Base-by-base conservation (phyloP, 1,140 invertebrate genomes). In the Drosophila melanogaster region DNA sequence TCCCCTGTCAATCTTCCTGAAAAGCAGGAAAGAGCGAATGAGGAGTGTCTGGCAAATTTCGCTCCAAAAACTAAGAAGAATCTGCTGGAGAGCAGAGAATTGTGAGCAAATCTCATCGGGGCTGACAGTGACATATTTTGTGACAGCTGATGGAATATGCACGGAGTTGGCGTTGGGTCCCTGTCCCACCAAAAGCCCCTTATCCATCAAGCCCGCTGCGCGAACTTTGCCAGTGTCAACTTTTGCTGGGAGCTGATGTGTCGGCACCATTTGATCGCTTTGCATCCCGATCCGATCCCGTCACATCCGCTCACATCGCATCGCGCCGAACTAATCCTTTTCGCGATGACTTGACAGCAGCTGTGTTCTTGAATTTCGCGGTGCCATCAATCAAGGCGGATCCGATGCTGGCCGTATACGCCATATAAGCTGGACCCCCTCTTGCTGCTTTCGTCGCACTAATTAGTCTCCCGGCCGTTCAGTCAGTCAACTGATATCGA, bases 331-430 rank as follows among this genome's bases (percentile, higher is more conserved):
- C 90, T 91, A 91, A 91, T 91, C 90, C 90, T 91, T 91, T 91
- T 90, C 90, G 81, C 90, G 90, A 87, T 79, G 83, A 91, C 90
- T 91, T 91, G 90, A 91, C 90, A 91, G 90, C 79, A 87, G 85
- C 61, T 66, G 64, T 56, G 66, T 91, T 91, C 90, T 91, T 91
- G 89, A 87, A 90, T 91, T 91, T 91, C 83, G 85, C 90, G 90
- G 83, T 91, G 90, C 90, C 90, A 91, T 91, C 90, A 91, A 91
- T 91, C 90, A 91, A 75, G 89, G 50, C 84, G 59, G 43, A 70
- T 70, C 65, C 64, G 64, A 57, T 70, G 66, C 66, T 70, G 62
- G 19, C 24, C 50, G 58, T 46, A 72, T 54, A 71, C 75, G 65
- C 69, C 10, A 46, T 43, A 38, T 46, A 24, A 35, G 59, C 64